Base-by-base conservation (phyloP, 2,113 vertebrate genomes). In the Piaya cayana region DNA sequence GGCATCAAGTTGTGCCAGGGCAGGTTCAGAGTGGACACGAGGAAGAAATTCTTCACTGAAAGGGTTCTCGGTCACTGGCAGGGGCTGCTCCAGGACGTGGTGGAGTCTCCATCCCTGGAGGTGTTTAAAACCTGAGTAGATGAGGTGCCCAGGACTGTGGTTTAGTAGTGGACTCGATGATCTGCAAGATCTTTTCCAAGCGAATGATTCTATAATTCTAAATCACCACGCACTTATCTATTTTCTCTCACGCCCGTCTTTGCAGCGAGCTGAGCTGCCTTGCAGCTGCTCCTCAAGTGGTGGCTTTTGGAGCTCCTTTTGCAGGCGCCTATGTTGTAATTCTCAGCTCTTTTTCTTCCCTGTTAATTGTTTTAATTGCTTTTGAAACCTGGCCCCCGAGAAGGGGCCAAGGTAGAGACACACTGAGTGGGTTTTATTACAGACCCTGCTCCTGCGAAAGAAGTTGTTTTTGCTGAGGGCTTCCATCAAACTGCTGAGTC, bases 401-500 rank as follows among this genome's bases (percentile, higher is more conserved):
- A 58, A 62, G 45, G 25, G 67, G 43, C 53, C 36, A 25, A 82
- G 93, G 90, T 86, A 83, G 92, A 92, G 92, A 92, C 55, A 76
- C 79, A 34, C 39, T 90, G 90, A 27, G 43, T 90, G 11, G 25
- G 75, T 92, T 96, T 96, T 96, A 92, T 92, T 68, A n/a, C 90
- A 80, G 45, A 69, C 80, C 88, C 88, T 88, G 90, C 80, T 92
- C 68, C 65, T 72, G 67, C 79, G 90, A 26, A 45, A 84, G 84
- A 52, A 85, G 70, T 68, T 53, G 9, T 87, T 96, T 94, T 87
- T 90, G 85, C 92, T 86, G 90, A 88, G 90, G 92, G 59, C 75
- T 96, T 82, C 47, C 71, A n/a, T 0, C 29, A 55, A 93, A 88
- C 53, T 88, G 96, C 95, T 96, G 95, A 97, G 90, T 96, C 96